Conservation (phyloP, 2,888 invertebrate species). For the Oscheius sp. region DNA sequence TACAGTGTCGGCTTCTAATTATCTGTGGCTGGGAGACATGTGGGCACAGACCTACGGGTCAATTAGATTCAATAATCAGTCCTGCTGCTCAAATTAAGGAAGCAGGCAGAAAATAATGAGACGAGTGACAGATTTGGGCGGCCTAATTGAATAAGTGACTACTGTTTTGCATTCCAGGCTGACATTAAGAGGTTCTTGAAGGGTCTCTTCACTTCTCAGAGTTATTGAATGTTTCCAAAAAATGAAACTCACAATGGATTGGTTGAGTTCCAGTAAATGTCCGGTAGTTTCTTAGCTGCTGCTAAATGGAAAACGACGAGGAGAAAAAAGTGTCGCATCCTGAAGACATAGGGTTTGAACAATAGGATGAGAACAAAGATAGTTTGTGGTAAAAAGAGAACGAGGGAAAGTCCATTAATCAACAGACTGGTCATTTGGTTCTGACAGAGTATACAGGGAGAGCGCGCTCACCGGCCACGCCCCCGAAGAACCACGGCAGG, state of each 20-base stretch:
- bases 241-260: constrained; percentile 39
- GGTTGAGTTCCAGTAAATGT: constrained; percentile 38
- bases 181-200: too few species aligned
- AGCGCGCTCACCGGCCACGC: constrained; percentile 10
- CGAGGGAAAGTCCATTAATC: constrained; percentile 23
- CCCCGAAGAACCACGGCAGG: background rate
- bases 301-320: background rate
- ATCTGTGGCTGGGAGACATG: constrained; percentile 22
- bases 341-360: constrained; percentile 1
- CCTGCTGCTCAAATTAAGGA: constrained; percentile 33
- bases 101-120: constrained; percentile 30
- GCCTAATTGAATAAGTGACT: background rate
- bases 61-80: constrained; percentile 38
- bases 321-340: constrained; percentile 19
- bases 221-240: background rate
- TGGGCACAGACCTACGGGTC: constrained; percentile 25
- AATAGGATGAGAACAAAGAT: background rate
- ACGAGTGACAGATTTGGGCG: constrained; percentile 22
- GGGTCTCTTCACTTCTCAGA: too few species aligned
- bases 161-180: background rate
- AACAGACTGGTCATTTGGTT: constrained; percentile 29
- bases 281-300: constrained; percentile 32
- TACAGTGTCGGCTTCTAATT: constrained; percentile 39
- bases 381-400: constrained; percentile 10
- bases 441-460: constrained; percentile 11